phyloP scores from a whole-genome alignment of 2,888 invertebrate species.

The Acanthacorydalis orientalis region DNA sequence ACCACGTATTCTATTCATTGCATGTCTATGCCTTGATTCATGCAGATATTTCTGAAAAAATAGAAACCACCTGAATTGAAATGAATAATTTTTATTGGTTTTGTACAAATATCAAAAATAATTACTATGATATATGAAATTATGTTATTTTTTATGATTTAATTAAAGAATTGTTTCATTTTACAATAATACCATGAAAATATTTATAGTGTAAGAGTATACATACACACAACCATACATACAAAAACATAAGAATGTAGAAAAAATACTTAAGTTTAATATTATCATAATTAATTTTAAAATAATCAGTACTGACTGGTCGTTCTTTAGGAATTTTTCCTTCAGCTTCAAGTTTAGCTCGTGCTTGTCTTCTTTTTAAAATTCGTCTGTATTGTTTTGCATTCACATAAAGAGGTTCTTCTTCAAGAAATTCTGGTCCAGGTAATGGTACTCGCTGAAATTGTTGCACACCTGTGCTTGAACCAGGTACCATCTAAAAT shows the following conservation, averaged over 20 bases:
- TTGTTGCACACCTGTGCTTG: slow-evolving; percentile 25
- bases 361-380: slow-evolving; percentile 79
- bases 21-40: slow-evolving; percentile 90
- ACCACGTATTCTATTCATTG: slow-evolving; percentile 92
- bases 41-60: slow-evolving; percentile 82
- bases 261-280: not conserved
- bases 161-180: too few species aligned
- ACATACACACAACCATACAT: not conserved
- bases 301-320: slow-evolving; percentile 39
- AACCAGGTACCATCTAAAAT: slow-evolving; percentile 36
- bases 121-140: not conserved
- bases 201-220: too few species aligned
- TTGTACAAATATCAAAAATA: not conserved
- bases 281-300: slow-evolving; percentile 1
- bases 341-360: slow-evolving; percentile 86
- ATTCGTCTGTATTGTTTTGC: slow-evolving; percentile 96
- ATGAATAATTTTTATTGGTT: not conserved
- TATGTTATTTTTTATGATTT: not conserved
- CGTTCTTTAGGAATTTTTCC: slow-evolving; percentile 95
- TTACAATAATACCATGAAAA: too few species aligned
- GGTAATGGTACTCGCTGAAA: slow-evolving; percentile 43
- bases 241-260: not conserved
- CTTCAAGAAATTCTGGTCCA: slow-evolving; percentile 55
- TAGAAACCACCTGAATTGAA: not conserved
- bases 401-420: slow-evolving; percentile 95